phyloP scores from a whole-genome alignment of 1,140 invertebrate genomes.

The Pollicipes pollicipes region DNA sequence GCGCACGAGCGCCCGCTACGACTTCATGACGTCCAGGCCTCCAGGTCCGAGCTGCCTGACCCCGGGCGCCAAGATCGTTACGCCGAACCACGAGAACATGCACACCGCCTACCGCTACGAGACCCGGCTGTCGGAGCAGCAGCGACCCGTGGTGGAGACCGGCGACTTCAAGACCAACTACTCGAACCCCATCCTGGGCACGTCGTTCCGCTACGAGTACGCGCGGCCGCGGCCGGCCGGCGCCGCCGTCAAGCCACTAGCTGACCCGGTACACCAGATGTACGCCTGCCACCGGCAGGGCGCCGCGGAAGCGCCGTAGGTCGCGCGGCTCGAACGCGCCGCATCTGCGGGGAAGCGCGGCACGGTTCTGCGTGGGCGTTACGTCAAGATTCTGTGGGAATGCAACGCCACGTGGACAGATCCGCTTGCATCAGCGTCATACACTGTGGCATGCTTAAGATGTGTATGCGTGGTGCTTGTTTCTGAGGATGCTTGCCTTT shows the following conservation, averaged over 20 bases:
- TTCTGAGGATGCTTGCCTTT: too few relatives aligned
- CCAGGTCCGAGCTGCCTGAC: neutral
- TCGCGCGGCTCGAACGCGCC: too few relatives aligned
- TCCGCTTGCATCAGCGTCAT: too few relatives aligned
- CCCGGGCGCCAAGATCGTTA: neutral
- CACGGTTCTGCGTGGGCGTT: too few relatives aligned
- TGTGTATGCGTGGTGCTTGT: too few relatives aligned
- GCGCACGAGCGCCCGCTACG: neutral
- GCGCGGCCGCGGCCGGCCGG: too few relatives aligned
- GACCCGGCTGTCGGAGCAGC: neutral
- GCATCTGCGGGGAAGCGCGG: too few relatives aligned
- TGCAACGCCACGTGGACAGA: too few relatives aligned
- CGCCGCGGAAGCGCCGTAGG: neutral
- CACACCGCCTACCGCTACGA: neutral
- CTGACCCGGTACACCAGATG: neutral
- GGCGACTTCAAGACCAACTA: neutral
- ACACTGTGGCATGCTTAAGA: too few relatives aligned
- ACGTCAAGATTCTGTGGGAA: too few relatives aligned
- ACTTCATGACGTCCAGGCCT: neutral
- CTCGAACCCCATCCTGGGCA: neutral
- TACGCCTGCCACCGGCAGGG: conserved; percentile 37
- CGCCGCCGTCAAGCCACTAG: neutral
- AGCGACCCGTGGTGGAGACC: neutral
- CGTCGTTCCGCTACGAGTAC: neutral
- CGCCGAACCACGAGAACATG: neutral